A percentile compares a stretch with the other conserved stretches of the same genome.
Evolutionary conservation across 2,797 vertebrate species (phyloP).

Genomic region (Lepus townsendii): DNA sequence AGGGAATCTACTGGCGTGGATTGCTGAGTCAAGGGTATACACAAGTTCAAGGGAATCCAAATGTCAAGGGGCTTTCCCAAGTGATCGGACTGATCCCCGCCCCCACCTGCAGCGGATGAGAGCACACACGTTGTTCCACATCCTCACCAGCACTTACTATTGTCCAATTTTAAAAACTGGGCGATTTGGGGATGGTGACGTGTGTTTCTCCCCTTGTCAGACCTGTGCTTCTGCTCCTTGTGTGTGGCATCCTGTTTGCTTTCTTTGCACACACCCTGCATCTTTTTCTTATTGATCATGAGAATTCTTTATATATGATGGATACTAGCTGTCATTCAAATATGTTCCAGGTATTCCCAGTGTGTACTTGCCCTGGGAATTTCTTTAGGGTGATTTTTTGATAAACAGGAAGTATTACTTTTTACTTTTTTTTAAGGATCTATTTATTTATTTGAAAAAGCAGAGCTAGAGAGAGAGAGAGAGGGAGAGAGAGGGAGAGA

Average conservation of each 20-base stretch:
- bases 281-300: neutral
- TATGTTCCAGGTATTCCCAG: neutral
- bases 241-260: neutral
- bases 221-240: neutral
- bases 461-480: too few species aligned
- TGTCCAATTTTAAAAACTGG: neutral
- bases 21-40: neutral
- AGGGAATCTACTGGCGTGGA: neutral
- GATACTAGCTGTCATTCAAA: neutral
- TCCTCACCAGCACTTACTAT: neutral
- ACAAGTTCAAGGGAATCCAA: neutral
- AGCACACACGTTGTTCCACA: too few species aligned
- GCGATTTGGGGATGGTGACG: neutral
- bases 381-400: neutral
- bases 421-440: neutral
- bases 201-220: neutral
- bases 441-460: too few species aligned
- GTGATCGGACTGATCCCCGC: neutral
- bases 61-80: neutral
- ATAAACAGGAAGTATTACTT: neutral
- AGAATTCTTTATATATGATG: neutral
- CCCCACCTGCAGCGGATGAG: accelerated
- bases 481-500: too few species aligned
- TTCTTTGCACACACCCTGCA: neutral
- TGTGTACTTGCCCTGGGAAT: neutral